A percentile compares a stretch with the other conserved stretches of the same genome.
Conservation (phyloP, 2,888 invertebrate genomes). For the Xestia ashworthii region DNA sequence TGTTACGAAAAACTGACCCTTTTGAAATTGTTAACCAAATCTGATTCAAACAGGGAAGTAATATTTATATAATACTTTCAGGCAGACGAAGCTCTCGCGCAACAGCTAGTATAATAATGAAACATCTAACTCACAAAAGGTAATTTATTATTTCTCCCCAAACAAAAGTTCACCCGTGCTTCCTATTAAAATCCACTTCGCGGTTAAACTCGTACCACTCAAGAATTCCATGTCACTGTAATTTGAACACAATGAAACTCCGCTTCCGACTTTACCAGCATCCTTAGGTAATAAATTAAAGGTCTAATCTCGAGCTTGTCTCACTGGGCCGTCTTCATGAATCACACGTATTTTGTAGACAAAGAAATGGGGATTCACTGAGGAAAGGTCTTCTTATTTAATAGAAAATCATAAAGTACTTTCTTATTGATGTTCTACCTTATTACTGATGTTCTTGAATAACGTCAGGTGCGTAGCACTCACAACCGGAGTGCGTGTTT, state of each 20-base stretch:
- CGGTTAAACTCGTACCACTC: conserved; percentile 42
- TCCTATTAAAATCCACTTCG: conserved; percentile 26
- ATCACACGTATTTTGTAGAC: conserved; percentile 66
- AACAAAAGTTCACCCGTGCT: conserved; percentile 16
- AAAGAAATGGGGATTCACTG: conserved; percentile 41
- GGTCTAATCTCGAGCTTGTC: conserved; percentile 71
- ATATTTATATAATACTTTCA: too few relatives aligned
- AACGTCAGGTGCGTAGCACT: not conserved
- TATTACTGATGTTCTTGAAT: too few relatives aligned
- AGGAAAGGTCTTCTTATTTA: conserved; percentile 22
- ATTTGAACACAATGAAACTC: conserved; percentile 70
- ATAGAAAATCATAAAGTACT: conserved; percentile 12
- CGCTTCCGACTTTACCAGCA: conserved; percentile 61
- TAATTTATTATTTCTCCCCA: not conserved
- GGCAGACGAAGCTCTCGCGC: too few relatives aligned
- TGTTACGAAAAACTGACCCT: too few relatives aligned
- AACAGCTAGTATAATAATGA: too few relatives aligned
- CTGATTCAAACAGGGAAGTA: too few relatives aligned
- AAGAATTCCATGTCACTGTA: conserved; percentile 61
- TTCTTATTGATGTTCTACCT: too few relatives aligned
- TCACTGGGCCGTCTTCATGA: conserved; percentile 66
- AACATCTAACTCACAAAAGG: too few relatives aligned
- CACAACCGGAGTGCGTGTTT: not conserved
- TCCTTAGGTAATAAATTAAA: conserved; percentile 71
- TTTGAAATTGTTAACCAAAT: too few relatives aligned